A percentile compares a stretch with the other conserved stretches of the same genome.
These are phyloP conservation scores for Trematomus loennbergii DNA, from an alignment of 2,113 vertebrate genomes.

Conservation along the genomic window DNA sequence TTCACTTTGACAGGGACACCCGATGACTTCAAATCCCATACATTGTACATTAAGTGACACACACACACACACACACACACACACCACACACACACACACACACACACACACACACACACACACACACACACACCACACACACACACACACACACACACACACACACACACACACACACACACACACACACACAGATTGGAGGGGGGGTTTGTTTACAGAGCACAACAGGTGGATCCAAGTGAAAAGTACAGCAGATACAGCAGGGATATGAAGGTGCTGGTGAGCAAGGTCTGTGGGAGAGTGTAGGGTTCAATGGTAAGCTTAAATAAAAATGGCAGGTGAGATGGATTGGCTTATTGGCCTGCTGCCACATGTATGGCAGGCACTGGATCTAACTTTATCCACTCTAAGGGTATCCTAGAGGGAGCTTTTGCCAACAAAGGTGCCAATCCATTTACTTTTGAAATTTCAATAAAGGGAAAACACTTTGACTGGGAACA, in stretches of 20 bases:
- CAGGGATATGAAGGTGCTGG: neutral
- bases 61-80: no score
- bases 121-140: no score
- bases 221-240: neutral
- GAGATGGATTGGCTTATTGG: no score
- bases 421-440: no score
- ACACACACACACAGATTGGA: no score
- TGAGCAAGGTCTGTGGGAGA: neutral
- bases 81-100: neutral
- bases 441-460: no score
- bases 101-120: neutral
- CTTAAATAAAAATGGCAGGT: no score
- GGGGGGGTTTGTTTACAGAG: neutral
- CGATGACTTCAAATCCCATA: neutral
- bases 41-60: neutral
- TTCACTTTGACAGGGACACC: neutral
- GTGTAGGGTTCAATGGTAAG: no score
- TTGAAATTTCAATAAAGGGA: no score
- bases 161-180: neutral
- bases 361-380: neutral
- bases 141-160: neutral
- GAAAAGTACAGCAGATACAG: neutral
- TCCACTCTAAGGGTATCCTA: no score
- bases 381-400: no score
- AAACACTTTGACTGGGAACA: no score